Evolutionary conservation across 2,888 invertebrate species (phyloP).

Genomic region (Chymomyza procnemis): DNA sequence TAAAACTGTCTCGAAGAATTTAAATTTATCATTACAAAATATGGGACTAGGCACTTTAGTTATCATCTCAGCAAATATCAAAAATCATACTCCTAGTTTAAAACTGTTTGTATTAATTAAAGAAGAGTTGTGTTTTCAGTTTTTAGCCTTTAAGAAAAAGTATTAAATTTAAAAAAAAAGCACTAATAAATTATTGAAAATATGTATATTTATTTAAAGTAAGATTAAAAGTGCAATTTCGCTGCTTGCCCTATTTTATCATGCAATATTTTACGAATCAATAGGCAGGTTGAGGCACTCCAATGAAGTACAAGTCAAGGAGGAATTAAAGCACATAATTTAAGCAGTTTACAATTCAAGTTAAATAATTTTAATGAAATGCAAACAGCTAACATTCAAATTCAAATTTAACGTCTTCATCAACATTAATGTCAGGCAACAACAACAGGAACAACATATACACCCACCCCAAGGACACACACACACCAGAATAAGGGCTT

Average conservation of each 20-base stretch:
- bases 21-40: no score
- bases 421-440: conserved; percentile 18
- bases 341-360: neutral
- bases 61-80: no score
- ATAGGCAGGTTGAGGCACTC: neutral
- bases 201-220: no score
- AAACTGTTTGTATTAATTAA: no score
- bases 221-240: neutral
- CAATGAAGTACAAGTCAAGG: neutral
- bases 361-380: conserved; percentile 19
- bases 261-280: neutral
- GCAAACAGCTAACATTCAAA: conserved; percentile 33
- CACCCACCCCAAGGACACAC: conserved; percentile 1
- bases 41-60: no score
- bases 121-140: no score
- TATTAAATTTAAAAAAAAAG: no score
- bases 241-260: neutral
- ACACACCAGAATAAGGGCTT: neutral
- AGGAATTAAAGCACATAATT: neutral
- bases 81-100: no score
- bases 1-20: no score
- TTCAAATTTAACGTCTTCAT: conserved; percentile 51
- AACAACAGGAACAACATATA: neutral
- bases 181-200: no score
- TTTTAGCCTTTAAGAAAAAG: no score